Evolutionary conservation across 53 echinoderm and acorn worm species (phyloP).

Genomic region (Actinopyga echinites): DNA sequence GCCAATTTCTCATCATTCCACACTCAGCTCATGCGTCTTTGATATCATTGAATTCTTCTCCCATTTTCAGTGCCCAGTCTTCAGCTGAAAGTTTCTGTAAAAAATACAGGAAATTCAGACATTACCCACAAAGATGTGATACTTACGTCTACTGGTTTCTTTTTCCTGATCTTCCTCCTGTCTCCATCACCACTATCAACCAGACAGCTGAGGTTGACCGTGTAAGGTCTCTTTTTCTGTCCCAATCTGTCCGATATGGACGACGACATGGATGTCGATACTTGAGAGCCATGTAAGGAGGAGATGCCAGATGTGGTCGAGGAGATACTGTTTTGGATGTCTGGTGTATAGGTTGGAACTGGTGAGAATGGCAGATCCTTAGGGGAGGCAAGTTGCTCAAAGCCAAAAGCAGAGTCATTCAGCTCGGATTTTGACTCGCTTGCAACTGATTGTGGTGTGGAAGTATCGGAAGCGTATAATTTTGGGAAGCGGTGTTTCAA

Average conservation of each 20-base stretch:
- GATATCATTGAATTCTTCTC: constrained; percentile 91
- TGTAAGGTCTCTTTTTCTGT: constrained; percentile 22
- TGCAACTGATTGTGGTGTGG: constrained; percentile 72
- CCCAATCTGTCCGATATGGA: neutral
- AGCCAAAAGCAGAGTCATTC: constrained; percentile 92
- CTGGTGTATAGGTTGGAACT: constrained; percentile 61
- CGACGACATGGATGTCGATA: constrained; percentile 3
- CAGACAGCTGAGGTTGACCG: constrained; percentile 15
- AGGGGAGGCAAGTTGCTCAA: constrained; percentile 71
- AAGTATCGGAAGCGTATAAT: constrained; percentile 86
- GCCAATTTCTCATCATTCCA: too few species aligned
- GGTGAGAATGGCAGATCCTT: constrained; percentile 85
- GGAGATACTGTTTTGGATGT: neutral
- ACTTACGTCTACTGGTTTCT: neutral
- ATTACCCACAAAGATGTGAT: too few species aligned
- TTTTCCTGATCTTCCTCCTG: constrained; percentile 12
- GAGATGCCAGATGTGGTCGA: constrained; percentile 26
- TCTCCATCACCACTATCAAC: constrained; percentile 20
- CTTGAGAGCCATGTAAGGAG: constrained; percentile 1
- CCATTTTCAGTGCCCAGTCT: constrained; percentile 79
- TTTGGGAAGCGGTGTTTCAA: constrained; percentile 52
- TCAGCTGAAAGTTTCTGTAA: constrained; percentile 51
- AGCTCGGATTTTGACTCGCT: constrained; percentile 60
- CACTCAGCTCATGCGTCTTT: constrained; percentile 88
- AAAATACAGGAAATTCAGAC: too few species aligned